Base-by-base conservation (phyloP, 53 echinoderm and acorn worm genomes). In the Henricia sp. region DNA sequence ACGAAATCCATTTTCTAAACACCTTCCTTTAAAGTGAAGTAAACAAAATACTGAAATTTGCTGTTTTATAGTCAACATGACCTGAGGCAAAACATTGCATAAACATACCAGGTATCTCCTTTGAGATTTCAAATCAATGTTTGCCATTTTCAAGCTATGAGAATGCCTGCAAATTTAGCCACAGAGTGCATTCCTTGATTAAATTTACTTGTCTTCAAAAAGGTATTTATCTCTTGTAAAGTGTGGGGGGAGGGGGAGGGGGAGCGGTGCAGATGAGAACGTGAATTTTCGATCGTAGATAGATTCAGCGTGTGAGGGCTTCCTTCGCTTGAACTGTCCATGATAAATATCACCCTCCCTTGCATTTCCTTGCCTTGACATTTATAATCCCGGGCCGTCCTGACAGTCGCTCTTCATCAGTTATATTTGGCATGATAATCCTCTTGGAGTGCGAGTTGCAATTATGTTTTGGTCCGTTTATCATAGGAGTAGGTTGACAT, bases 291-390 rank as follows among this genome's bases (percentile, higher is more conserved):
- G n/a, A n/a, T n/a, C n/a, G n/a, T n/a, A n/a, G n/a, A n/a, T n/a
- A n/a, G n/a, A n/a, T n/a, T n/a, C n/a, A n/a, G n/a, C n/a, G n/a
- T n/a, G n/a, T n/a, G n/a, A n/a, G n/a, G n/a, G n/a, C n/a, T n/a
- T n/a, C n/a, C n/a, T n/a, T n/a, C n/a, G 35, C 55, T 27, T 12
- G 38, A 39, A 42, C 59, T 43, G 12, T 59, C 32, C 14, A 32
- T 57, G 58, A 57, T 39, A 56, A 76, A 57, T 17, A 39, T 33
- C 57, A 0, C 27, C 3, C 24, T 52, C 4, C 3, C 29, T 28
- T 74, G 40, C 75, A 74, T 76, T 40, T 59, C 40, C 76, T 40
- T 57, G 76, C 59, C 76, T 76, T 43, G 76, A 76, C 60, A 42
- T 76, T 59, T 42, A 40, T 60, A 58, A 59, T 76, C 73, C 55